These are phyloP conservation scores for Campylorhamphus procurvoides DNA, from an alignment of 2,113 vertebrate genomes.

Conservation along the genomic window DNA sequence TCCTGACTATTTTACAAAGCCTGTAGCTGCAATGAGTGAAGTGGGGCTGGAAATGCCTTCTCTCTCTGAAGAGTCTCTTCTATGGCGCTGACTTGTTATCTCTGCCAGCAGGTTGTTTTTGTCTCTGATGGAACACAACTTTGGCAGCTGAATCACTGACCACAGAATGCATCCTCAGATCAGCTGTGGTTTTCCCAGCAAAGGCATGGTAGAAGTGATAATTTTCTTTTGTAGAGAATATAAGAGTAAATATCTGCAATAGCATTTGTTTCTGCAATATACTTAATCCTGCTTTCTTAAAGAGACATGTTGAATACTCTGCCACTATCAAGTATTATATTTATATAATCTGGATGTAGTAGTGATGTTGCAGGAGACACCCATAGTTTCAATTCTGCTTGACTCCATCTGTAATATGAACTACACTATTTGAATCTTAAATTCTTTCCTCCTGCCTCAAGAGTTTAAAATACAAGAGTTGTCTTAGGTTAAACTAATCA, in stretches of 20 bases:
- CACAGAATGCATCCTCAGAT: neutral
- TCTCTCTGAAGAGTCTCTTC: neutral
- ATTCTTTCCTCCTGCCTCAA: neutral
- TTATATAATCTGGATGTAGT: neutral
- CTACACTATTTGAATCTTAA: neutral
- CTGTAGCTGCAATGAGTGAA: neutral
- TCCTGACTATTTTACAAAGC: constrained; percentile 21
- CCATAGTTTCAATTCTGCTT: neutral
- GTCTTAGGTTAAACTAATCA: neutral
- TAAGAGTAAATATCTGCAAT: neutral
- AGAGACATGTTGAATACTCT: neutral
- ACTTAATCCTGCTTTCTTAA: neutral
- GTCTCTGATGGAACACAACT: neutral
- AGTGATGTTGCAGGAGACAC: neutral
- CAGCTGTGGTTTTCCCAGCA: neutral
- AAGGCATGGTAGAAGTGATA: neutral
- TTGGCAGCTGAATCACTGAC: neutral
- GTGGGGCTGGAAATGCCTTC: neutral
- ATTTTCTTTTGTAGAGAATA: neutral
- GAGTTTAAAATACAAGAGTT: neutral
- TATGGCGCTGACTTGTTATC: neutral
- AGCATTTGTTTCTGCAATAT: neutral
- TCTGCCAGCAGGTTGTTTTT: neutral
- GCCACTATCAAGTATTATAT: neutral
- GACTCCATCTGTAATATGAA: neutral